These are phyloP conservation scores for Stenichneumon culpator DNA, from an alignment of 2,888 invertebrate genomes.

Conservation along the genomic window DNA sequence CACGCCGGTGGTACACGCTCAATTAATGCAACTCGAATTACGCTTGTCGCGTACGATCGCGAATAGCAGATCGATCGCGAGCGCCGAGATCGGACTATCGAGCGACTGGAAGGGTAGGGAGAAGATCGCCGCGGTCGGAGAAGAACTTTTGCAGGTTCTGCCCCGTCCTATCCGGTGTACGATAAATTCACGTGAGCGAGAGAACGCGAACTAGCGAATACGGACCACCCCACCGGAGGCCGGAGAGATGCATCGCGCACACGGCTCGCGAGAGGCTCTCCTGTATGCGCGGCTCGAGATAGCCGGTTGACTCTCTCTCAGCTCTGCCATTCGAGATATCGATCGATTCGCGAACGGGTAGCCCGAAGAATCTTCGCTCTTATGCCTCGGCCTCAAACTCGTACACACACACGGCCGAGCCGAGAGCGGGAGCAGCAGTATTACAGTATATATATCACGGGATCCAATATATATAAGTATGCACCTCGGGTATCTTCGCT, in stretches of 20 bases:
- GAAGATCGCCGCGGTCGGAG: not conserved
- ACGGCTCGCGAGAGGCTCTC: conserved; percentile 14
- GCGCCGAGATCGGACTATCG: conserved; percentile 64
- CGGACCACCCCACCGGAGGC: conserved; percentile 57
- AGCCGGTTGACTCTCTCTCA: conserved; percentile 6
- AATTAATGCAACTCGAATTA: conserved; percentile 76
- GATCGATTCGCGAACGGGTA: conserved; percentile 61
- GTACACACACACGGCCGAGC: not conserved
- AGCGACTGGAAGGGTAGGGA: not conserved
- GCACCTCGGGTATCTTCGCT: conserved; percentile 6
- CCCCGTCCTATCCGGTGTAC: not conserved
- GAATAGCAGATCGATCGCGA: conserved; percentile 70
- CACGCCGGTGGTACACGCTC: conserved; percentile 66
- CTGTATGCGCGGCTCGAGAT: conserved; percentile 27
- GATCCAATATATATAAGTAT: conserved; percentile 24
- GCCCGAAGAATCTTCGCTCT: conserved; percentile 26
- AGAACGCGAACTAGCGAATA: conserved; percentile 53
- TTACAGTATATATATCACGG: not conserved
- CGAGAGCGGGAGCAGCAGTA: conserved; percentile 48
- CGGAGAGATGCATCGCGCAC: conserved; percentile 54
- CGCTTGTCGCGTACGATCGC: conserved; percentile 71
- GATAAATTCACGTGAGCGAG: conserved; percentile 1
- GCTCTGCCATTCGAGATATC: conserved; percentile 36
- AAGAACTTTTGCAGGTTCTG: conserved; percentile 3
- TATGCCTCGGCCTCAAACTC: conserved; percentile 5